Conservation (phyloP, 2,113 vertebrate species). For the Siphamia tubifer region DNA sequence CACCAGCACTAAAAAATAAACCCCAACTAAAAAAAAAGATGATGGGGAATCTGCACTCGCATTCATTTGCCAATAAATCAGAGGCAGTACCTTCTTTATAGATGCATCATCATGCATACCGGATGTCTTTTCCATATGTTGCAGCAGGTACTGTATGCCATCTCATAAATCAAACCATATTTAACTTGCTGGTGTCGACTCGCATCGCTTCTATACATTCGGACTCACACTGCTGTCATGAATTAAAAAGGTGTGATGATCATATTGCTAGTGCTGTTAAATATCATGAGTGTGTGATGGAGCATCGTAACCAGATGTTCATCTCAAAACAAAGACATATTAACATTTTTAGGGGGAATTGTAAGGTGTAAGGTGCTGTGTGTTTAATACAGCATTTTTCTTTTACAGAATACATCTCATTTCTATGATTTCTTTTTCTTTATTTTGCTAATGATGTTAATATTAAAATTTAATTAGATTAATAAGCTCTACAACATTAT, state of each 20-base stretch:
- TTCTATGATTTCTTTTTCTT: too few relatives aligned
- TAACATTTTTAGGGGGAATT: too few relatives aligned
- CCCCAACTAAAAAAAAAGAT: conserved; percentile 4
- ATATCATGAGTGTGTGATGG: background rate
- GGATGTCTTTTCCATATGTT: conserved; percentile 22
- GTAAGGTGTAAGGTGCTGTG: too few relatives aligned
- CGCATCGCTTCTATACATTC: background rate
- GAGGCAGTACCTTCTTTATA: background rate
- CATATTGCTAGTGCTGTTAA: background rate
- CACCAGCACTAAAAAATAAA: conserved; percentile 10
- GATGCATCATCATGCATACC: conserved; percentile 17
- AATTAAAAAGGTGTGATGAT: background rate
- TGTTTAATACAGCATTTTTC: too few relatives aligned
- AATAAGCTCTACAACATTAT: too few relatives aligned
- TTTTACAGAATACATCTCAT: too few relatives aligned
- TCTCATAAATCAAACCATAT: conserved; percentile 26
- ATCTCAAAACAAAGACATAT: too few relatives aligned
- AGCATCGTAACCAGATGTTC: background rate
- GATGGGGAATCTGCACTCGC: conserved; percentile 11
- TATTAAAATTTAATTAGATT: too few relatives aligned
- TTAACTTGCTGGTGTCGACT: background rate
- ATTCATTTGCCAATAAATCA: conserved; percentile 9
- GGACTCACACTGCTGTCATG: conserved; percentile 9
- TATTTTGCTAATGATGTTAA: too few relatives aligned
- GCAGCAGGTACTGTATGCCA: background rate